Conservation (phyloP, 1,140 invertebrate species). For the Cyclargus thomasi region DNA sequence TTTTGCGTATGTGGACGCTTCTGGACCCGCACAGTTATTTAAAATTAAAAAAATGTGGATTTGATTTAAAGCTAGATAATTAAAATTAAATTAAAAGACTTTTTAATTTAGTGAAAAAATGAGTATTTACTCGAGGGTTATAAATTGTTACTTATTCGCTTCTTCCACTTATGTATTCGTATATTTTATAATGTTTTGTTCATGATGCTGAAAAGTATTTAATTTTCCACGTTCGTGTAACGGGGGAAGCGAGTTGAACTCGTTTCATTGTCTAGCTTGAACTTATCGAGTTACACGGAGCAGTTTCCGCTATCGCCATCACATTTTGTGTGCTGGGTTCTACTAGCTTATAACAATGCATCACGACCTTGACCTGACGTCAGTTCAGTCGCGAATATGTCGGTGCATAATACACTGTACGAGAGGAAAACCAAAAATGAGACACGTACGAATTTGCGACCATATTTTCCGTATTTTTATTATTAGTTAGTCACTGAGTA, state of each 20-base stretch:
- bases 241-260: background rate
- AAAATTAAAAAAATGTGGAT: too few relatives aligned
- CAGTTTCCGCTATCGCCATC: background rate
- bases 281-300: background rate
- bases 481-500: background rate
- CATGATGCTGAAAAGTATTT: too few relatives aligned
- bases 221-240: background rate
- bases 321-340: background rate
- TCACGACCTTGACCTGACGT: background rate
- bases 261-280: background rate
- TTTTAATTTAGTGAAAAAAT: too few relatives aligned
- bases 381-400: background rate
- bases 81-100: too few relatives aligned
- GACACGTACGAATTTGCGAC: background rate
- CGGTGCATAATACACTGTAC: background rate
- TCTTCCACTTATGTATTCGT: too few relatives aligned
- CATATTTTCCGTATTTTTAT: background rate
- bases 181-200: too few relatives aligned
- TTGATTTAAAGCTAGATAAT: too few relatives aligned
- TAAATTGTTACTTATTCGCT: too few relatives aligned
- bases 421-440: background rate
- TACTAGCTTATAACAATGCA: background rate
- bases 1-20: too few relatives aligned
- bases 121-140: too few relatives aligned
- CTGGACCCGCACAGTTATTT: too few relatives aligned